Evolutionary conservation across 92 coral and sea anemone species (phyloP).

Genomic region (Galaxea fascicularis): DNA sequence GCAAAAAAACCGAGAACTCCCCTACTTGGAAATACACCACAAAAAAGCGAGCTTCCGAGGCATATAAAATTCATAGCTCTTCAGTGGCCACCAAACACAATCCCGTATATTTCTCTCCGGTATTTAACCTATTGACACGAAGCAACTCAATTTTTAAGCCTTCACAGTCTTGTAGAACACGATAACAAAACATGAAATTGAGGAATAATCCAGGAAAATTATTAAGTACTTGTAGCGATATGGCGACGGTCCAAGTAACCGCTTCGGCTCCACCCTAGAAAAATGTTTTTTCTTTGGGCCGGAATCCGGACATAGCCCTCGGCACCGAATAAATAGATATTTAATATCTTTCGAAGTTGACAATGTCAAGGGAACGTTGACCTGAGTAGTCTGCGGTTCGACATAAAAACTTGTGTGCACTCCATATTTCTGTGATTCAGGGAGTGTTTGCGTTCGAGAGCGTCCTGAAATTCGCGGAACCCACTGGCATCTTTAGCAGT

Average conservation of each 20-base stretch:
- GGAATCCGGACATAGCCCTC: slow-evolving; percentile 36
- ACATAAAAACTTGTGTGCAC: slow-evolving; percentile 10
- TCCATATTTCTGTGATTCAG: background rate
- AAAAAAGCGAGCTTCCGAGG: slow-evolving; percentile 6
- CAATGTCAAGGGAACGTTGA: slow-evolving; percentile 41
- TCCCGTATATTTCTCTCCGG: background rate
- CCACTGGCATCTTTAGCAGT: background rate
- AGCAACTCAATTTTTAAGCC: too few species aligned
- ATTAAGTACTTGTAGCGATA: background rate
- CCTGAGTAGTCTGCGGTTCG: slow-evolving; percentile 30
- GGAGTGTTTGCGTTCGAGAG: background rate
- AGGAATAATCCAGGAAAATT: background rate
- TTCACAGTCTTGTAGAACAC: background rate
- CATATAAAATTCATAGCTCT: background rate
- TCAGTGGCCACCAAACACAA: background rate
- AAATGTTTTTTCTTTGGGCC: background rate
- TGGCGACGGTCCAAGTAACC: too few species aligned
- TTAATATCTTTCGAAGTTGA: slow-evolving; percentile 53
- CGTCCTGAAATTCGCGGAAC: background rate
- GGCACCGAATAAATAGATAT: slow-evolving; percentile 32
- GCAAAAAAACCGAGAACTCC: slow-evolving; percentile 1
- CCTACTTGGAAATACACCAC: slow-evolving; percentile 2
- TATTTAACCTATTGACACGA: slow-evolving; percentile 47
- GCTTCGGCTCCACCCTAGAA: background rate
- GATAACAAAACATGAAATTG: background rate